phyloP scores from a whole-genome alignment of 2,888 invertebrate genomes.

The Notodonta ziczac region DNA sequence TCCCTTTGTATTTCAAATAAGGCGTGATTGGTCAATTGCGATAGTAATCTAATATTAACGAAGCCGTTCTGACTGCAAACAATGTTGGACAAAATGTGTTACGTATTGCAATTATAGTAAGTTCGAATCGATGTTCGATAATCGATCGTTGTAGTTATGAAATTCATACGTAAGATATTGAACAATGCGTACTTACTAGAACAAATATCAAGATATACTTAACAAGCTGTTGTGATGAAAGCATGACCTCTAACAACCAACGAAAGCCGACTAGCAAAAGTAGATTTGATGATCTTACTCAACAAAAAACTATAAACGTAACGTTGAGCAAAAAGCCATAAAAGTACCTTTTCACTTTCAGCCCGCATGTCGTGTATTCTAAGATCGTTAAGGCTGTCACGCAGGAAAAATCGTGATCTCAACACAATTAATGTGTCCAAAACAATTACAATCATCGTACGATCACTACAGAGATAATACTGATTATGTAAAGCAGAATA shows the following conservation, averaged over 20 bases:
- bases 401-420: slow-evolving; percentile 45
- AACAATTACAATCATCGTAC: slow-evolving; percentile 45
- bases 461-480: slow-evolving; percentile 35
- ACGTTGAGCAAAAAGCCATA: slow-evolving; percentile 12
- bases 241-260: neutral
- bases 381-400: slow-evolving; percentile 50
- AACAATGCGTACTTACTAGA: neutral
- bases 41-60: slow-evolving; percentile 30
- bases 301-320: slow-evolving; percentile 4
- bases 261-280: slow-evolving; percentile 3
- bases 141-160: slow-evolving; percentile 7
- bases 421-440: slow-evolving; percentile 57
- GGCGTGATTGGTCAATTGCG: slow-evolving; percentile 13
- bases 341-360: slow-evolving; percentile 55
- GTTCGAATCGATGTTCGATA: slow-evolving; percentile 19
- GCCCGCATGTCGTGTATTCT: slow-evolving; percentile 40
- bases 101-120: slow-evolving; percentile 26
- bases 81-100: slow-evolving; percentile 24
- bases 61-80: slow-evolving; percentile 18
- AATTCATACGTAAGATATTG: slow-evolving; percentile 18
- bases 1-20: slow-evolving; percentile 19
- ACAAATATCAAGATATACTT: neutral
- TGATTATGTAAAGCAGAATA: slow-evolving; percentile 35
- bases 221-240: too few species aligned
- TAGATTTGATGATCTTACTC: slow-evolving; percentile 3